Evolutionary conservation across 2,113 vertebrate species (phyloP), one percentile per base, ranked within the genome.

Genomic region (Lucifuga dentata): DNA sequence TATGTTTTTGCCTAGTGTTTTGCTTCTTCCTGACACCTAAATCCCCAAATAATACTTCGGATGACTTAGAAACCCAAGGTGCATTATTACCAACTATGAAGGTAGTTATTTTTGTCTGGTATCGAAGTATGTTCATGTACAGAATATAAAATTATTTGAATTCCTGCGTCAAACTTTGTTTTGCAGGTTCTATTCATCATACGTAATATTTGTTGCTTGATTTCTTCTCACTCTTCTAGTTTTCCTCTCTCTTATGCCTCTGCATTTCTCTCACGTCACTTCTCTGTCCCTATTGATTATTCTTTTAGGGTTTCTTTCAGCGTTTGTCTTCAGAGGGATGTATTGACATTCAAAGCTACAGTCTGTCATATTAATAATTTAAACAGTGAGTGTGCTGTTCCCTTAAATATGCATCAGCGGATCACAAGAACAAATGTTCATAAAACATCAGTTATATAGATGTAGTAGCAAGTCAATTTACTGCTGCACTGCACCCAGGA

Each of bases 321-420:
- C 49, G 59, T 49, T 23, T 1, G 33, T 84, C 63, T 76, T 78
- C 29, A 3, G 67, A 73, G 76, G 76, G 67, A 44, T 66, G 57
- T 78, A 86, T 89, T 83, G 85, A 85, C 78, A 78, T 86, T 86
- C 80, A 60, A 40, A 52, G 70, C 70, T 53, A 68, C 40, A 48
- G 70, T 65, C 44, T 81, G 58, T 74, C 72, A 48, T 85, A 88
- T 91, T 85, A 89, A 91, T 91, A 83, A 87, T 91, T 89, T 66
- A 90, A 72, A 68, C 44, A 20, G 49, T 26, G 46, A 69, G 59
- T 52, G 40, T 11, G 59, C 43, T 32, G 17, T 57, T 52, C 11
- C 24, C 36, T 62, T 78, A 57, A 66, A 76, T 67, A 73, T 74
- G 41, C 65, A 82, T 43, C 26, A 38, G 39, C 71, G 26, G 36